Evolutionary conservation across 1,140 invertebrate genomes (phyloP).

Genomic region (Anastatus disparis): DNA sequence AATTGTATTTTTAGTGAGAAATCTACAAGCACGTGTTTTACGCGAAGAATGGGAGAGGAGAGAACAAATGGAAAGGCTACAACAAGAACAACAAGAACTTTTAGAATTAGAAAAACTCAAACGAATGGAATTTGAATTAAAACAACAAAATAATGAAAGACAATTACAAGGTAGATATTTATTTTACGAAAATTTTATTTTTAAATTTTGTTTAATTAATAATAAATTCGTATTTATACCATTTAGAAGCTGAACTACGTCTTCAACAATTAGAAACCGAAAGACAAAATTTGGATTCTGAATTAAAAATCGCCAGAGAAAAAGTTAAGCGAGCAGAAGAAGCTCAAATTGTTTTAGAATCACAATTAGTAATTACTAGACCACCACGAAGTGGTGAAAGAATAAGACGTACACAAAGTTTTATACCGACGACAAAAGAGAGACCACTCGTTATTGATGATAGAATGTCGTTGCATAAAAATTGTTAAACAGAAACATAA

Average conservation of each 20-base stretch:
- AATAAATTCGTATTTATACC: constrained; percentile 27
- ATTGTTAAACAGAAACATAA: constrained; percentile 40
- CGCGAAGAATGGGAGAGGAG: constrained; percentile 85
- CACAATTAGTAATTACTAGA: constrained; percentile 69
- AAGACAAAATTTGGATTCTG: constrained; percentile 73
- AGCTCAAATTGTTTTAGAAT: constrained; percentile 73
- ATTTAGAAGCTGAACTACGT: constrained; percentile 73
- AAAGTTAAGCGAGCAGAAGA: constrained; percentile 76
- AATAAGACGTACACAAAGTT: constrained; percentile 70
- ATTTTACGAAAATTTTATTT: constrained; percentile 42
- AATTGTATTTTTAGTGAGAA: constrained; percentile 50
- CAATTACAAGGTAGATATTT: constrained; percentile 70
- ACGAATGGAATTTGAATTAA: constrained; percentile 76
- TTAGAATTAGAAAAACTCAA: constrained; percentile 79
- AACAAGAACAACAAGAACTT: constrained; percentile 78
- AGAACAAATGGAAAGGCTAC: constrained; percentile 80
- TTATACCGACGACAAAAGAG: constrained; percentile 71
- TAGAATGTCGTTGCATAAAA: constrained; percentile 44
- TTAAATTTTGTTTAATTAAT: constrained; percentile 13
- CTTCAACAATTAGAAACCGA: constrained; percentile 77
- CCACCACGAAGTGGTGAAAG: constrained; percentile 56
- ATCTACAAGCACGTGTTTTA: constrained; percentile 71
- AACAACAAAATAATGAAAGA: constrained; percentile 77
- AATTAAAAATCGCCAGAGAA: constrained; percentile 73
- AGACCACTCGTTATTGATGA: constrained; percentile 52